Base-by-base conservation (phyloP, 2,888 invertebrate genomes). In the Merodon equestris region DNA sequence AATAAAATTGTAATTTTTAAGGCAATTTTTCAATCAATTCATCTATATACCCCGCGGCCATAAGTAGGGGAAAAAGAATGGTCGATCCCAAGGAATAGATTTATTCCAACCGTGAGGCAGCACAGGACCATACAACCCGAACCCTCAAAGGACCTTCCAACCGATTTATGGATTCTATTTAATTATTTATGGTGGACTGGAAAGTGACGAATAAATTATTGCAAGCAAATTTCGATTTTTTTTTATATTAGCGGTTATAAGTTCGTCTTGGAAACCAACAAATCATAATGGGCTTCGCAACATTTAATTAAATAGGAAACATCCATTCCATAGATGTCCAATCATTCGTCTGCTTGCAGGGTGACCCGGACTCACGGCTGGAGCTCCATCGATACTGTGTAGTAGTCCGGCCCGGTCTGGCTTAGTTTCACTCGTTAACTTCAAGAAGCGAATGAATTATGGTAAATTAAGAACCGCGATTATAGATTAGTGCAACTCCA, bases 381-480 rank as follows among this genome's bases (percentile, higher is more conserved):
- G 50, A 44, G 58, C 51, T 47, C 5, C 40, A 40, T 9, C 19
- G n/a, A n/a, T n/a, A n/a, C n/a, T n/a, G n/a, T n/a, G 27, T 7
- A 27, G 7, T 27, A 27, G 2, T 27, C 27, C 27, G 64, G 64
- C 50, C 60, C 47, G 57, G 58, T 36, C 45, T 56, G 60, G 68
- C 54, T 60, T 79, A 74, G 70, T 70, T 70, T 74, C 64, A 64
- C 79, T 79, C 79, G 79, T 79, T 79, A 74, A 70, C 79, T 74
- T 64, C 68, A 74, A 79, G 79, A 74, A 79, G 74, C 74, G 79
- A 74, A 79, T 79, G 79, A 79, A 79, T 79, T 79, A 79, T 79
- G 79, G 79, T 79, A 74, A 79, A 79, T 79, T 79, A 74, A 79
- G 79, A 79, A 79, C 70, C 68, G 79, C 79, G 79, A 79, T 79